A percentile compares a stretch with the other conserved stretches of the same genome.
phyloP scores from a whole-genome alignment of 2,113 vertebrate genomes.

The Acanthisitta chloris region DNA sequence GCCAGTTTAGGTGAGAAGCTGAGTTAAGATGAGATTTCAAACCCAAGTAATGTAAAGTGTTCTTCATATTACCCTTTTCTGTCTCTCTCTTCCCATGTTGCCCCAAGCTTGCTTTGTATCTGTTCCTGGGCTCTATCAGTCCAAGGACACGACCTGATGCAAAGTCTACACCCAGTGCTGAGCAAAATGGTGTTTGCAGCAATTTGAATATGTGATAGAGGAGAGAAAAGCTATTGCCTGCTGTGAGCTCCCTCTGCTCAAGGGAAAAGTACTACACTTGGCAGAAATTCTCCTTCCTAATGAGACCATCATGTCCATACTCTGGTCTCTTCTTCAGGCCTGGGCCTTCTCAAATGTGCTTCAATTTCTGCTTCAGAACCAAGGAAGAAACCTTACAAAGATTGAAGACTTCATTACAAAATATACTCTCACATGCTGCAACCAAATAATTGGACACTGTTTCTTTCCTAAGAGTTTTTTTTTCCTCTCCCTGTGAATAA shows the following conservation, averaged over 20 bases:
- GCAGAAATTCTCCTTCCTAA: not conserved
- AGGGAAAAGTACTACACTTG: not conserved
- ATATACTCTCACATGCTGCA: not conserved
- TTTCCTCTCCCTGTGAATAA: not conserved
- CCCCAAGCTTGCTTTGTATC: not conserved
- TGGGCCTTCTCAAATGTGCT: not conserved
- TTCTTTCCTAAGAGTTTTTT: not conserved
- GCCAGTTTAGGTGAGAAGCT: not conserved
- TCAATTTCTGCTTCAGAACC: not conserved
- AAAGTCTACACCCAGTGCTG: not conserved
- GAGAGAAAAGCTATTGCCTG: not conserved
- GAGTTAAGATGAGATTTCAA: not conserved
- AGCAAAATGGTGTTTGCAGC: not conserved
- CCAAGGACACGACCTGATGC: not conserved
- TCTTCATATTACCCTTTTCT: not conserved
- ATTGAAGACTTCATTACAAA: not conserved
- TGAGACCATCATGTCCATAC: not conserved
- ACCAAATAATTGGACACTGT: not conserved
- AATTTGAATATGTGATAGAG: not conserved
- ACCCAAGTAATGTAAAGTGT: not conserved
- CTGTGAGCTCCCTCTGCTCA: not conserved
- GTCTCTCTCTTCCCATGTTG: not conserved
- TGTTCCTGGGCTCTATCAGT: not conserved
- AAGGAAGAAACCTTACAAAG: not conserved
- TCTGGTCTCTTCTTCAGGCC: not conserved